Evolutionary conservation across 2,888 invertebrate species (phyloP), one percentile per base, ranked within the genome.

Genomic region (Drosophila lutescens): DNA sequence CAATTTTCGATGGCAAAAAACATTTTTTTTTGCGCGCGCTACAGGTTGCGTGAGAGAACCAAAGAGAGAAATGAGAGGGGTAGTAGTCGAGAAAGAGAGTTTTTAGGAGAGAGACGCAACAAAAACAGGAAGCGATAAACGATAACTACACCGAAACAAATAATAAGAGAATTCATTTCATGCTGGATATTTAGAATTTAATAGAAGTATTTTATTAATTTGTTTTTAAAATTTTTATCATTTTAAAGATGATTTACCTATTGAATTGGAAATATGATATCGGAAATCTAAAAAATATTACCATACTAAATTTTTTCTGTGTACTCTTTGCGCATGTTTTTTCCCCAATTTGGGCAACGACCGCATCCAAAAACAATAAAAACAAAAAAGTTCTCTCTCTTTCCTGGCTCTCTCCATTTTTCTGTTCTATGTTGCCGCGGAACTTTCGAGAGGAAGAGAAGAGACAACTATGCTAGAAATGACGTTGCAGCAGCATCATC

Each of bases 1-100:
- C 82, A 82, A 79, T 79, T 79, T 79, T 77, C 68, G 56, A 61
- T 67, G 53, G 44, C 58, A 59, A 23, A 55, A 44, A 30, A 41
- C 26, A 30, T 15, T 55, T 34, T 67, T 62, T 73, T 62, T 73
- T 57, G 69, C 61, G 68, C 51, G 76, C 73, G 83, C 86, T 78
- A 86, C 86, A 86, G 86, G 86, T 86, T 86, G 86, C 69, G 86
- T 63, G 74, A 46, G 41, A 49, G 34, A 17, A 20, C 17, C 6
- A 13, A 49, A 32, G 30, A 47, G 47, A 47, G 47, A 15, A 17
- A 12, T 1, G 15, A 2, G 15, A 32, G 30, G 17, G 32, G 47
- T 30, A 17, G 32, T 30, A 17, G 17, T 1, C 6, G 47, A 60
- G 53, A 20, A 9, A 20, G 43, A 55, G 49, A 73, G 51, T 34